A percentile compares a stretch with the other conserved stretches of the same genome.
phyloP scores from a whole-genome alignment of 2,797 vertebrate genomes.

The Chelmon rostratus region DNA sequence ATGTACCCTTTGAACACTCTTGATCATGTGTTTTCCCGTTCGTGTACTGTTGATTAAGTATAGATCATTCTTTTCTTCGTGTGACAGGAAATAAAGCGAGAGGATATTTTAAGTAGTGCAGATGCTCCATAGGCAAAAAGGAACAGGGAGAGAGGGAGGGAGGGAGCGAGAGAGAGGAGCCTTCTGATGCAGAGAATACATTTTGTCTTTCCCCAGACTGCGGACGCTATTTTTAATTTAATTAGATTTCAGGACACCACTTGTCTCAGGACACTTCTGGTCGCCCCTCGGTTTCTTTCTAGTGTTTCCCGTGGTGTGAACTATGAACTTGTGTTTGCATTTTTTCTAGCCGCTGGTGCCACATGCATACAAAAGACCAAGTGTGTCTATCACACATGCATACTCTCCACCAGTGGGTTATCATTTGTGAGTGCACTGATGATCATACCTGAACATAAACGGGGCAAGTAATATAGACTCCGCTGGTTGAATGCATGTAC shows the following conservation, averaged over 20 bases:
- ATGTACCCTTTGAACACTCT: constrained; percentile 23
- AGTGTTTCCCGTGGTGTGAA: constrained; percentile 65
- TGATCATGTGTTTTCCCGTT: constrained; percentile 25
- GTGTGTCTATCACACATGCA: background rate
- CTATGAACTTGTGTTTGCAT: constrained; percentile 14
- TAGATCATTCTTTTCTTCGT: constrained; percentile 8
- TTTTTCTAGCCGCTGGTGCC: constrained; percentile 12
- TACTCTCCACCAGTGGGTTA: background rate
- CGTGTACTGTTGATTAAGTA: constrained; percentile 18
- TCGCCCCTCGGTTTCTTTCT: constrained; percentile 43
- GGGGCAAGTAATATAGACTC: background rate
- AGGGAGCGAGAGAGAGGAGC: constrained; percentile 31
- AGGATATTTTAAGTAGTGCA: constrained; percentile 44
- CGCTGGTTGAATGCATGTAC: background rate
- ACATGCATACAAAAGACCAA: constrained; percentile 18
- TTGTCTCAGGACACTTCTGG: constrained; percentile 64
- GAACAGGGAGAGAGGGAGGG: background rate
- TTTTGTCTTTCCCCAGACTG: constrained; percentile 72
- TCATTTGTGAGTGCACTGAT: constrained; percentile 14
- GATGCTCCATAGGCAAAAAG: constrained; percentile 42
- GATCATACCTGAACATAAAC: background rate
- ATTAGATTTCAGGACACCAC: constrained; percentile 78
- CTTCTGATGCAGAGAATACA: constrained; percentile 65
- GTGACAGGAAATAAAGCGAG: constrained; percentile 18
- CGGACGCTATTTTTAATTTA: constrained; percentile 77